Evolutionary conservation across 2,797 vertebrate species (phyloP).

Genomic region (Nannoperca obscura): DNA sequence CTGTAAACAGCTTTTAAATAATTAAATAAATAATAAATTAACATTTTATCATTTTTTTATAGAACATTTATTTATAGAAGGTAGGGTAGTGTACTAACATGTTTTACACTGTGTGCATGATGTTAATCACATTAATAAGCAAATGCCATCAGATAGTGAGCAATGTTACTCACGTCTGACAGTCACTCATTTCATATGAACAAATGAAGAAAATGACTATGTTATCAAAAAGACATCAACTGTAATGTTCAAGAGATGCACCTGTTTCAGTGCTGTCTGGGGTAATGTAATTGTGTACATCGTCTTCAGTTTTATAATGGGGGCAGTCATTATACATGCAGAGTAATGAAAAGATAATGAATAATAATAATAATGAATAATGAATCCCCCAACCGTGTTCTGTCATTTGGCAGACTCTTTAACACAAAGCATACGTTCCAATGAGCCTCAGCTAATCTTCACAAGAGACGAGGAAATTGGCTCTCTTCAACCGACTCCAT

Average conservation of each 20-base stretch:
- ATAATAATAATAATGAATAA: conserved; percentile 32
- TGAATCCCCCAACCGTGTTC: conserved; percentile 82
- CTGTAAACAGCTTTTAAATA: conserved; percentile 37
- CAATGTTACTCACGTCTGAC: conserved; percentile 13
- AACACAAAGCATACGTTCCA: conserved; percentile 85
- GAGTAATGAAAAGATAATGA: conserved; percentile 84
- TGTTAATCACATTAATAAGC: conserved; percentile 25
- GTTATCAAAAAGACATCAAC: conserved; percentile 65
- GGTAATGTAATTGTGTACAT: conserved; percentile 76
- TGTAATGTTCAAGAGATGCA: conserved; percentile 64
- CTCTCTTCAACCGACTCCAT: conserved; percentile 72
- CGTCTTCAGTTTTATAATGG: conserved; percentile 80
- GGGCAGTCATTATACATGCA: conserved; percentile 83
- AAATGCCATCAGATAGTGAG: conserved; percentile 9
- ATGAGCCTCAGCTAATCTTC: conserved; percentile 83
- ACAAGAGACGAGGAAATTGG: conserved; percentile 79
- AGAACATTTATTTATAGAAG: too few species aligned
- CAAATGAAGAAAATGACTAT: conserved; percentile 50
- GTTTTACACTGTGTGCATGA: not conserved
- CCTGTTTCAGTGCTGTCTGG: conserved; percentile 68
- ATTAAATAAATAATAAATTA: too few species aligned
- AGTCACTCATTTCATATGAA: conserved; percentile 36
- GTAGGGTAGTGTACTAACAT: conserved; percentile 1
- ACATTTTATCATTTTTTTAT: conserved; percentile 34
- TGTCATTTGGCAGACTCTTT: conserved; percentile 85